Evolutionary conservation across 2,113 vertebrate species (phyloP), one percentile per base, ranked within the genome.

Genomic region (Setophaga petechia): DNA sequence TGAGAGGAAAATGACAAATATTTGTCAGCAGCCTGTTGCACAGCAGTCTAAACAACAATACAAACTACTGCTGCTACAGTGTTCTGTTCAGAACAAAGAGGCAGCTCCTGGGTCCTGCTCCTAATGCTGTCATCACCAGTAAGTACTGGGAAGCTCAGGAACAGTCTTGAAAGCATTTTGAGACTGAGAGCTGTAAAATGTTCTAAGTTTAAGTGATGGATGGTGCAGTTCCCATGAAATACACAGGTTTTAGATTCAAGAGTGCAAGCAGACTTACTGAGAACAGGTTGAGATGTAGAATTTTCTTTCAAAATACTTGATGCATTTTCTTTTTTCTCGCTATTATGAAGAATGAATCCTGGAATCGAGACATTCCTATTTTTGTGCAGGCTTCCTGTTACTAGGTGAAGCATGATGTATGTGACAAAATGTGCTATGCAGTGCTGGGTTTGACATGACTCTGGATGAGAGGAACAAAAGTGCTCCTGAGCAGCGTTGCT

Each of bases 1-100:
- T n/a, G 23, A 74, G 71, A 69, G 43, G 30, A 63, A 86, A 84
- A 55, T 67, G 12, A 47, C 23, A 77, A 66, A 15, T 77, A 44
- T 63, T 88, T 92, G 44, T 78, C 22, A 75, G 68, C 68, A 93
- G 80, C 68, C 57, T 93, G 83, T 90, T 93, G 73, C 65, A 61
- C 33, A 18, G 75, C 41, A 63, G 17, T 90, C 47, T 33, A 71
- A 92, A 61, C 39, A 58, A n/a, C 62, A 65, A 8, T 66, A 52
- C 43, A 35, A 63, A 25, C 43, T 37, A 20, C 21, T 79, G 33
- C 33, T 77, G 4, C 31, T 77, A 4, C 27, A 27, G 5, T 68
- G 59, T 75, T 86, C 62, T 51, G 41, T 37, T 44, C 24, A 67
- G 82, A 81, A 63, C 52, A 88, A 35, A 86, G 67, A 58, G 61